Conservation (phyloP, 2,888 invertebrate species). For the Gymnoscelis rufifasciata region DNA sequence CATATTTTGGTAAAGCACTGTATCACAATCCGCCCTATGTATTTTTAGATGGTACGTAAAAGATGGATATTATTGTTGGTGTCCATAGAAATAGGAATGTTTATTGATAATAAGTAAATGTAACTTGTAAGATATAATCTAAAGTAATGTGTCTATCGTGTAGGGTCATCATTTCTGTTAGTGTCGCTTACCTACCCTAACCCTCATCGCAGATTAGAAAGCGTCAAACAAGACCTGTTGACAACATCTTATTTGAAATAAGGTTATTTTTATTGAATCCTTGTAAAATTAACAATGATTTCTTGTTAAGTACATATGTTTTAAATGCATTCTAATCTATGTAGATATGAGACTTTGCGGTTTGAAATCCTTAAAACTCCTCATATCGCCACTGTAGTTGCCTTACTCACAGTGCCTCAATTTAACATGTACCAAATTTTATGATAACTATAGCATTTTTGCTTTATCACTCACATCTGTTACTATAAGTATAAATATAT, state of each 20-base stretch:
- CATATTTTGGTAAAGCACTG: conserved; percentile 65
- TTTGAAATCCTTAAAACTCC: conserved; percentile 30
- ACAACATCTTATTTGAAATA: background rate
- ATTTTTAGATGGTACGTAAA: conserved; percentile 62
- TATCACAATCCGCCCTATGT: conserved; percentile 62
- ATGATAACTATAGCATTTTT: conserved; percentile 63
- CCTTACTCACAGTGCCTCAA: conserved; percentile 91
- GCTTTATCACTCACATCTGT: conserved; percentile 64
- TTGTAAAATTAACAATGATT: background rate
- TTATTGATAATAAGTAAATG: conserved; percentile 26
- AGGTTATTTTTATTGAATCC: background rate
- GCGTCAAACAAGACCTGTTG: too few species aligned
- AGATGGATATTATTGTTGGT: conserved; percentile 30
- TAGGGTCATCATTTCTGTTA: conserved; percentile 26
- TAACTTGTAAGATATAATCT: conserved; percentile 15
- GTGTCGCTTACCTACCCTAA: conserved; percentile 18
- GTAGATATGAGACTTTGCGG: conserved; percentile 5
- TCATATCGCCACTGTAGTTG: conserved; percentile 87
- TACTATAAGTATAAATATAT: conserved; percentile 54
- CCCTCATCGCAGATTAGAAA: conserved; percentile 7
- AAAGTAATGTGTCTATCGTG: conserved; percentile 23
- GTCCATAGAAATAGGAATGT: conserved; percentile 30
- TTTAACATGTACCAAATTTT: conserved; percentile 76
- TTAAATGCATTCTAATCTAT: background rate
- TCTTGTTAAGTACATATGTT: background rate